Conservation (phyloP, 2,113 vertebrate genomes). For the Lagopus leucura region DNA sequence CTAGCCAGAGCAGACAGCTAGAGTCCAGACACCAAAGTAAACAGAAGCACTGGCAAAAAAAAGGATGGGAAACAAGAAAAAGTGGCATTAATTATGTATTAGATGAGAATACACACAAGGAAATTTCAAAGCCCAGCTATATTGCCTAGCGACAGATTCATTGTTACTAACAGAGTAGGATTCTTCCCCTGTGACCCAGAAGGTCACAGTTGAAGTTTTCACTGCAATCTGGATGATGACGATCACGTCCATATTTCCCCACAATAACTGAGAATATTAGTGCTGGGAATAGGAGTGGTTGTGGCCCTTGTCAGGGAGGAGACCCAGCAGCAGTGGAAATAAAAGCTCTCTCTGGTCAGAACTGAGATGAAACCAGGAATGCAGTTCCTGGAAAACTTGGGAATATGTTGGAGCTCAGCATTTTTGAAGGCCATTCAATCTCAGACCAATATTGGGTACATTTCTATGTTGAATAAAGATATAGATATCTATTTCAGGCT, state of each 20-base stretch:
- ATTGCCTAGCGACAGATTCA: background rate
- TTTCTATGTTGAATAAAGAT: background rate
- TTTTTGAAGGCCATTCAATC: background rate
- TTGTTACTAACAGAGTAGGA: background rate
- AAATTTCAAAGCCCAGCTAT: background rate
- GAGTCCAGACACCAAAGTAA: constrained; percentile 25
- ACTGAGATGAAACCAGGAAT: background rate
- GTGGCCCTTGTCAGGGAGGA: too few relatives aligned
- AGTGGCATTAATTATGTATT: constrained; percentile 45
- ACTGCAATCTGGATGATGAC: background rate
- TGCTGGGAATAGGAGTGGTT: background rate
- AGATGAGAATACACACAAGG: background rate
- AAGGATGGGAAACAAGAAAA: background rate
- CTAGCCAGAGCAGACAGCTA: constrained; percentile 56
- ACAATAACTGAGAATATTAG: background rate
- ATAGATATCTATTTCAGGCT: background rate
- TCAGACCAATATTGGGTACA: background rate
- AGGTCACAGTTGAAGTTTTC: background rate
- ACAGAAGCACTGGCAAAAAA: constrained; percentile 16
- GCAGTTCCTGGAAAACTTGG: background rate
- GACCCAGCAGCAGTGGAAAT: background rate
- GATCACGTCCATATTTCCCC: background rate
- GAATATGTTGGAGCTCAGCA: background rate
- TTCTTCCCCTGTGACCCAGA: background rate
- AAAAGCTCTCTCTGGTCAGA: background rate